A percentile compares a stretch with the other conserved stretches of the same genome.
These are phyloP conservation scores for Gasterosteus nipponicus DNA, from an alignment of 2,113 vertebrate genomes.

Conservation along the genomic window DNA sequence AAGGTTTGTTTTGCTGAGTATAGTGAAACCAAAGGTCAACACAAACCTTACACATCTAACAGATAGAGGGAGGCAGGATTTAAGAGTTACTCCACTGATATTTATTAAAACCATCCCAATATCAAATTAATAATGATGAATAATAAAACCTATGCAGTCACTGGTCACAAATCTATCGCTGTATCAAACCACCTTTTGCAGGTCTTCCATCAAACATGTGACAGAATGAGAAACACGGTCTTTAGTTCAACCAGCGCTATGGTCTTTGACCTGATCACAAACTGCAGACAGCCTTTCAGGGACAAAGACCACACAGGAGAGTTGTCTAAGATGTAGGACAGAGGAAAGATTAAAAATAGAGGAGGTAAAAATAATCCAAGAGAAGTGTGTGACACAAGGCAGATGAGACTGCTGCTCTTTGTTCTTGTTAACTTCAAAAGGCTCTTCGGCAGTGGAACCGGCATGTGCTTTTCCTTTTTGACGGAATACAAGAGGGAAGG, in stretches of 20 bases:
- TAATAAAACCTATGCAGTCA: not conserved
- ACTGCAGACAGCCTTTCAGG: conserved; percentile 57
- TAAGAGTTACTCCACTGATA: not conserved
- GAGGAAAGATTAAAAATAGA: conserved; percentile 78
- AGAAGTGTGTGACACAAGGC: conserved; percentile 52
- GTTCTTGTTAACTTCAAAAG: conserved; percentile 51
- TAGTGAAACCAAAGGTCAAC: not conserved
- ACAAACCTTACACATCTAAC: not conserved
- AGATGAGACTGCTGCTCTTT: conserved; percentile 51
- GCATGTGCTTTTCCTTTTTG: conserved; percentile 31
- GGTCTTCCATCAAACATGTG: conserved; percentile 5
- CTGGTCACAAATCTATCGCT: not conserved
- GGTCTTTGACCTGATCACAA: conserved; percentile 59
- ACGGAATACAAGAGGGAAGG: conserved; percentile 28
- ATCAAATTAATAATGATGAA: not conserved
- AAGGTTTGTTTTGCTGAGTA: not conserved
- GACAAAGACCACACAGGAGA: conserved; percentile 67
- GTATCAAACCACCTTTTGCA: not conserved
- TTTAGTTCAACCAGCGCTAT: not conserved
- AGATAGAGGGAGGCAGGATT: not conserved
- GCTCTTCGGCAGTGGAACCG: conserved; percentile 33
- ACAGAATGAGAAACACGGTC: conserved; percentile 1
- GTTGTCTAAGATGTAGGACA: conserved; percentile 73
- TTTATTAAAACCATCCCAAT: not conserved
- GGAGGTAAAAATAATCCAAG: conserved; percentile 73